phyloP scores from a whole-genome alignment of 2,113 vertebrate species.

The Poicephalus meyeri region DNA sequence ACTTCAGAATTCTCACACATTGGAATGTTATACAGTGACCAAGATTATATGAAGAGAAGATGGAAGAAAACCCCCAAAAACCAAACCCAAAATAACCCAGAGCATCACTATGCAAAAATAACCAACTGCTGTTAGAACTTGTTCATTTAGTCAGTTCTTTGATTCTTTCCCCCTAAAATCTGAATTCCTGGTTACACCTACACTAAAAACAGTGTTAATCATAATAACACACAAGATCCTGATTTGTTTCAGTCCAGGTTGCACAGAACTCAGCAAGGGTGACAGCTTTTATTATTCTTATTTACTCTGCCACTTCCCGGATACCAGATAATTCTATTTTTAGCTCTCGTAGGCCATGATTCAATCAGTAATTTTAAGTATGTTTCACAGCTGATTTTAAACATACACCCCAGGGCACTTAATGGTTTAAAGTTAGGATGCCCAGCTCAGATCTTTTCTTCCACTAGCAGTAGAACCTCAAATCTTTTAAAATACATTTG shows the following conservation, averaged over 20 bases:
- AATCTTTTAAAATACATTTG: background rate
- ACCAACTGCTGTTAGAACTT: background rate
- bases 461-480: background rate
- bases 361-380: background rate
- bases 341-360: background rate
- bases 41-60: background rate
- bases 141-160: background rate
- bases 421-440: background rate
- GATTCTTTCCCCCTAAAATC: background rate
- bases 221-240: background rate
- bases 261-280: background rate
- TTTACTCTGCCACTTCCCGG: conserved; percentile 50
- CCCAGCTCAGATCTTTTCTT: background rate
- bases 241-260: background rate
- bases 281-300: conserved; percentile 23
- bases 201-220: background rate
- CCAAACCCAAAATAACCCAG: background rate
- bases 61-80: background rate
- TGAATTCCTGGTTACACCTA: background rate
- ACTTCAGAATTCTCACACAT: rapidly evolving
- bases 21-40: background rate
- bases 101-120: background rate
- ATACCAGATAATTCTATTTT: conserved; percentile 10
- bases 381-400: conserved; percentile 12
- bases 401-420: background rate